phyloP scores from a whole-genome alignment of 2,797 vertebrate genomes.

The Hylomyscus alleni region DNA sequence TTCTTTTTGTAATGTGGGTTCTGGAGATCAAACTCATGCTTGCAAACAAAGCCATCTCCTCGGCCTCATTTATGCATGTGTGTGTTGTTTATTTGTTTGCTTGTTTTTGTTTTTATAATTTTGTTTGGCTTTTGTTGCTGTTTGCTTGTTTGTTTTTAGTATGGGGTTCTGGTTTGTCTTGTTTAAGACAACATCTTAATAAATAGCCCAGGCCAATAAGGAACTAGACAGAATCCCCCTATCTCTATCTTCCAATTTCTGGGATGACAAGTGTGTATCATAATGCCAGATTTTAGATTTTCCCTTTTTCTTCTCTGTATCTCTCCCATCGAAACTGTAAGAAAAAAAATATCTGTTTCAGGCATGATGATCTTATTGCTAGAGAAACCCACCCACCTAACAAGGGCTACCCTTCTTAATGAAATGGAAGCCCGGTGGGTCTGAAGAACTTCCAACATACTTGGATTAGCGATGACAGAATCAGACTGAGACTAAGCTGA shows the following conservation, averaged over 20 bases:
- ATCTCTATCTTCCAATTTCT: neutral
- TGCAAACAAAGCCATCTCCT: neutral
- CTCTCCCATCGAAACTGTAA: slow-evolving; percentile 23
- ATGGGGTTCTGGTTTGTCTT: neutral
- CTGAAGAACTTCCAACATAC: neutral
- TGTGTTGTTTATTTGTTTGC: neutral
- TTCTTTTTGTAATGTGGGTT: neutral
- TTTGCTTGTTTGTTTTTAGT: neutral
- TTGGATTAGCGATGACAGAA: neutral
- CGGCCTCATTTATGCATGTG: neutral
- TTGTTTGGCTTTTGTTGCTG: neutral
- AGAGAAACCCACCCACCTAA: neutral
- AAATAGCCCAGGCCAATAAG: neutral
- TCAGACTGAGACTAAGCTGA: neutral
- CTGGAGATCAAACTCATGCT: neutral
- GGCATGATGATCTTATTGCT: neutral
- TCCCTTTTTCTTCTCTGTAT: neutral
- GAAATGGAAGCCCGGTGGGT: neutral
- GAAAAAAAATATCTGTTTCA: neutral
- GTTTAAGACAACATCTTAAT: neutral
- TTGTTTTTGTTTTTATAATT: neutral
- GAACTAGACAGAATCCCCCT: neutral
- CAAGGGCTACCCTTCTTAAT: neutral
- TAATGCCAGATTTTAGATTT: neutral
- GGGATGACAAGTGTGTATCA: neutral